Conservation (phyloP, 2,888 invertebrate species). For the Heteropelma amictum region DNA sequence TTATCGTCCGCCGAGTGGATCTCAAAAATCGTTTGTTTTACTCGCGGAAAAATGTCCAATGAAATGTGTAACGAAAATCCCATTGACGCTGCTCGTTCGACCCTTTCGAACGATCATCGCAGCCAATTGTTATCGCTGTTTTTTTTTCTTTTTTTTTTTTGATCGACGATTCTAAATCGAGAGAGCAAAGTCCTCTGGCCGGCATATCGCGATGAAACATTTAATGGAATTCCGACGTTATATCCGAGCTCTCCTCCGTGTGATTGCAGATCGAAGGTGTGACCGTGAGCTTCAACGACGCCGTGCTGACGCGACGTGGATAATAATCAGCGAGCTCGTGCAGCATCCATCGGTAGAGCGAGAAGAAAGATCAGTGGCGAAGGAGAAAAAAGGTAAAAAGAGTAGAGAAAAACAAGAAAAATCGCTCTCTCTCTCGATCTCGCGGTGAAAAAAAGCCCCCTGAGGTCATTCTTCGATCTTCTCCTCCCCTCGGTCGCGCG, state of each 20-base stretch:
- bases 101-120: too few relatives aligned
- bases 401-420: background rate
- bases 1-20: background rate
- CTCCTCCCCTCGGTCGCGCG: background rate
- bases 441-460: background rate
- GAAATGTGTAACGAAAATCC: too few relatives aligned
- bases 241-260: background rate
- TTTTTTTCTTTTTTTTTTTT: too few relatives aligned
- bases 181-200: too few relatives aligned
- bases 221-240: too few relatives aligned
- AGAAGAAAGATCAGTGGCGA: background rate
- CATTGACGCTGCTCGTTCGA: too few relatives aligned
- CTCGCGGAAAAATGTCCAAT: too few relatives aligned
- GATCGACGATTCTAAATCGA: too few relatives aligned
- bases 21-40: too few relatives aligned
- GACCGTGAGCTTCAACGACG: background rate
- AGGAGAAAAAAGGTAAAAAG: background rate
- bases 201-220: too few relatives aligned
- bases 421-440: conserved; percentile 29
- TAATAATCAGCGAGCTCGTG: conserved; percentile 18
- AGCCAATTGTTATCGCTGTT: too few relatives aligned
- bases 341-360: background rate
- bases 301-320: conserved; percentile 10
- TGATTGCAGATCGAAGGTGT: conserved; percentile 48
- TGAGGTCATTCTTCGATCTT: background rate